A percentile compares a stretch with the other conserved stretches of the same genome.
These are phyloP conservation scores for Acronicta alni DNA, from an alignment of 2,888 invertebrate genomes.

Conservation along the genomic window DNA sequence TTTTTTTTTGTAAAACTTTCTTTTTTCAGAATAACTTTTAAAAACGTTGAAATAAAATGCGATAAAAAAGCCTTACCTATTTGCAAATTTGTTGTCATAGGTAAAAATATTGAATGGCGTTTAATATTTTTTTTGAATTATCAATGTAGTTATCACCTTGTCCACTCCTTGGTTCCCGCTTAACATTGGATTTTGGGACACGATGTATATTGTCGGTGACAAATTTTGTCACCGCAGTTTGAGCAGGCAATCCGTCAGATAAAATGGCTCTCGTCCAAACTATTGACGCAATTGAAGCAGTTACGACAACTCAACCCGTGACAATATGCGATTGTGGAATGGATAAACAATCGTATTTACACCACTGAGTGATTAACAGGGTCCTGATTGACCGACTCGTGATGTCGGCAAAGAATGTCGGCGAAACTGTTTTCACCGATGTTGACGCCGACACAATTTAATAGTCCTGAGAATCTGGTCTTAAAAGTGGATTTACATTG, in stretches of 20 bases:
- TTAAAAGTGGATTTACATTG: no score
- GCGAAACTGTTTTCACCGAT: conserved; percentile 15
- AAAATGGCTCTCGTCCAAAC: conserved; percentile 71
- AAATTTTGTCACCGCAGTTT: conserved; percentile 22
- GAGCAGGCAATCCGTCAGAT: conserved; percentile 40
- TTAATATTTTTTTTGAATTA: no score
- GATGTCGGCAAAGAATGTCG: conserved; percentile 38
- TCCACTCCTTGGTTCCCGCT: no score
- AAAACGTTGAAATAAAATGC: no score
- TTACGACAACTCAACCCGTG: conserved; percentile 39
- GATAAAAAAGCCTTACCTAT: no score
- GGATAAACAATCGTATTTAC: conserved; percentile 57
- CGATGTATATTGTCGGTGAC: not conserved
- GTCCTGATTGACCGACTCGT: conserved; percentile 51
- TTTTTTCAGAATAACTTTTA: no score
- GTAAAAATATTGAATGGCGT: no score
- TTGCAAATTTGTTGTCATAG: no score
- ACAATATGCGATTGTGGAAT: conserved; percentile 30
- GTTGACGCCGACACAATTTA: conserved; percentile 37
- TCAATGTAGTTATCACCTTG: no score
- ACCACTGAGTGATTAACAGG: conserved; percentile 46
- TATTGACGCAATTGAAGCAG: conserved; percentile 69
- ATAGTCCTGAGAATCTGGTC: conserved; percentile 16
- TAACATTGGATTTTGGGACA: no score
- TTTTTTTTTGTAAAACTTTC: no score